phyloP scores from a whole-genome alignment of 2,888 invertebrate species.

The Hyppa rectilinea region DNA sequence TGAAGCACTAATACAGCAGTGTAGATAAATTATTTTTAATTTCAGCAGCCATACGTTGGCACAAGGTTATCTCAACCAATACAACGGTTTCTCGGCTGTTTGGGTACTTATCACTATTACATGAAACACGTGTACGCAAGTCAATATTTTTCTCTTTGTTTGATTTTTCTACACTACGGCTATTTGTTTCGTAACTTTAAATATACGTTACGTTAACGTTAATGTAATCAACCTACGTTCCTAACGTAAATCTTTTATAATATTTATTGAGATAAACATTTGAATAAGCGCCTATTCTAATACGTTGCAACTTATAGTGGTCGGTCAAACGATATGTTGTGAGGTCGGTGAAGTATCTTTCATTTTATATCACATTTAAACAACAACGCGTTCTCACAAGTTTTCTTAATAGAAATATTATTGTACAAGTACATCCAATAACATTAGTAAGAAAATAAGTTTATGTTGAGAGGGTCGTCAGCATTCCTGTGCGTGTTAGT shows the following conservation, averaged over 20 bases:
- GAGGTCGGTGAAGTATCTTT: constrained; percentile 15
- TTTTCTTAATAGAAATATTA: constrained; percentile 5
- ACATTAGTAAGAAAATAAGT: constrained; percentile 42
- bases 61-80: constrained; percentile 62
- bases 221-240: constrained; percentile 43
- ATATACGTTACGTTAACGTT: constrained; percentile 52
- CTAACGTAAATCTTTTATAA: constrained; percentile 41
- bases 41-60: constrained; percentile 45
- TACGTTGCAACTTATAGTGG: constrained; percentile 2
- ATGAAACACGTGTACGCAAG: constrained; percentile 63
- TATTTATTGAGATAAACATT: constrained; percentile 33
- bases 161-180: constrained; percentile 48
- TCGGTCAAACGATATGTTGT: constrained; percentile 7
- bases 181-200: constrained; percentile 53
- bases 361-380: constrained; percentile 22
- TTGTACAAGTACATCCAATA: constrained; percentile 7
- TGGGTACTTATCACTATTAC: constrained; percentile 62
- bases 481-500: constrained; percentile 71
- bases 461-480: constrained; percentile 48
- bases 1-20: constrained; percentile 26
- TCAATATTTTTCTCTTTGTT: constrained; percentile 62
- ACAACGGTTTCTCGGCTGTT: constrained; percentile 58
- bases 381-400: background rate
- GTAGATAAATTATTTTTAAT: constrained; percentile 50
- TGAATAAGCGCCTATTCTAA: constrained; percentile 9